Evolutionary conservation across 1,140 invertebrate genomes (phyloP).

Genomic region (Plodia interpunctella): DNA sequence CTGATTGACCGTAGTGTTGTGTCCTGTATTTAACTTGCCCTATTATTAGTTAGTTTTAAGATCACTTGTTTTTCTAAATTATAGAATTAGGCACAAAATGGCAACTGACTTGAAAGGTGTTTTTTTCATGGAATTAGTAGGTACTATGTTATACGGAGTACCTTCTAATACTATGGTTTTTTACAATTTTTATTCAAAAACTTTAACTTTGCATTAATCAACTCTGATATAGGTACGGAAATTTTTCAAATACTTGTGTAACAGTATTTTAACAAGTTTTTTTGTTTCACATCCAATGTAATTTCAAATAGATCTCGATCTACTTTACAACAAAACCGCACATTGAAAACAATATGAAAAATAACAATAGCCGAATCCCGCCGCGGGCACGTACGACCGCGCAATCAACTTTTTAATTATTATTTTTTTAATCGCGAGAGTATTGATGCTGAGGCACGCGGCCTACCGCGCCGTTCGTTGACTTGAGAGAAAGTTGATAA

Average conservation of each 20-base stretch:
- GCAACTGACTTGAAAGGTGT: too few species aligned
- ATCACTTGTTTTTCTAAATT: background rate
- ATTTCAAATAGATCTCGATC: background rate
- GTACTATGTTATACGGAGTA: too few species aligned
- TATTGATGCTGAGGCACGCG: constrained; percentile 19
- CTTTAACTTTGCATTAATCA: too few species aligned
- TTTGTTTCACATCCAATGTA: background rate
- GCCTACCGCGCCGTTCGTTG: constrained; percentile 40
- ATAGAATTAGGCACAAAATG: too few species aligned
- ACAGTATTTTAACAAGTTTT: background rate
- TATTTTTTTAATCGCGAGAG: constrained; percentile 16
- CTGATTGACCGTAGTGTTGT: background rate
- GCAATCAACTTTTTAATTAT: constrained; percentile 20
- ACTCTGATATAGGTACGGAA: too few species aligned
- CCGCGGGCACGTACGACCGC: constrained; percentile 7
- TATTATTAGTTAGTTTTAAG: too few species aligned
- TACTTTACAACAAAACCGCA: constrained; percentile 1
- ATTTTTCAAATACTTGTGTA: too few species aligned
- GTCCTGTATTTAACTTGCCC: too few species aligned
- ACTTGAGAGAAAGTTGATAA: constrained; percentile 64
- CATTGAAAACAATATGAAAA: constrained; percentile 1
- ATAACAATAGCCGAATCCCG: constrained; percentile 8
- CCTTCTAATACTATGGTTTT: too few species aligned
- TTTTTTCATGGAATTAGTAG: too few species aligned
- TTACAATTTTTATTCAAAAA: too few species aligned